phyloP scores from a whole-genome alignment of 1,140 invertebrate species.

The Lasioglossum albipes region DNA sequence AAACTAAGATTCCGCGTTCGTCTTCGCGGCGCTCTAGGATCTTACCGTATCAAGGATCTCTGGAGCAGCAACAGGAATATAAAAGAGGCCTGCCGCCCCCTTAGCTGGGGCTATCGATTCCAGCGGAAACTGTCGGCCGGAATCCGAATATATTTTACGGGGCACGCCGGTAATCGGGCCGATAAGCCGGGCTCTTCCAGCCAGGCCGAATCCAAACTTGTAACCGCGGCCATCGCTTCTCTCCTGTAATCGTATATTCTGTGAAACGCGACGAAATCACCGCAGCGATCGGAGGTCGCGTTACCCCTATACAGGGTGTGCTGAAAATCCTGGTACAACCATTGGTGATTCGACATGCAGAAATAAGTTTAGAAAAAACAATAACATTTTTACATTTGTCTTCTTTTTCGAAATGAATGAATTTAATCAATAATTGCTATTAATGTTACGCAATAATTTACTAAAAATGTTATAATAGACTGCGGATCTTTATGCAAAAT shows the following conservation, averaged over 20 bases:
- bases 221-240: conserved; percentile 29
- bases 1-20: not conserved
- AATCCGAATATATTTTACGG: conserved; percentile 13
- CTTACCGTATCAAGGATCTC: not conserved
- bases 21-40: not conserved
- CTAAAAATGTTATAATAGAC: too few species aligned
- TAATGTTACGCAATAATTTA: too few species aligned
- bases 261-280: conserved; percentile 29
- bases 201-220: not conserved
- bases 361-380: too few species aligned
- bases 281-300: not conserved
- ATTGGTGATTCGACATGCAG: too few species aligned
- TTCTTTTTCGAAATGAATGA: too few species aligned
- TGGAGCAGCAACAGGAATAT: not conserved
- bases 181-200: conserved; percentile 16
- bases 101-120: not conserved
- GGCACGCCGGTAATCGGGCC: not conserved
- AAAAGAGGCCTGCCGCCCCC: not conserved
- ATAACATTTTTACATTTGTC: too few species aligned
- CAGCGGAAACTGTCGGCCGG: not conserved
- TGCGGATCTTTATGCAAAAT: too few species aligned
- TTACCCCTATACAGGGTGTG: too few species aligned
- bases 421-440: too few species aligned
- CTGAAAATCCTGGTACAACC: too few species aligned
- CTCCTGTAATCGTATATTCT: conserved; percentile 31